phyloP scores from a whole-genome alignment of 2,113 vertebrate genomes.

The Monopterus albus region DNA sequence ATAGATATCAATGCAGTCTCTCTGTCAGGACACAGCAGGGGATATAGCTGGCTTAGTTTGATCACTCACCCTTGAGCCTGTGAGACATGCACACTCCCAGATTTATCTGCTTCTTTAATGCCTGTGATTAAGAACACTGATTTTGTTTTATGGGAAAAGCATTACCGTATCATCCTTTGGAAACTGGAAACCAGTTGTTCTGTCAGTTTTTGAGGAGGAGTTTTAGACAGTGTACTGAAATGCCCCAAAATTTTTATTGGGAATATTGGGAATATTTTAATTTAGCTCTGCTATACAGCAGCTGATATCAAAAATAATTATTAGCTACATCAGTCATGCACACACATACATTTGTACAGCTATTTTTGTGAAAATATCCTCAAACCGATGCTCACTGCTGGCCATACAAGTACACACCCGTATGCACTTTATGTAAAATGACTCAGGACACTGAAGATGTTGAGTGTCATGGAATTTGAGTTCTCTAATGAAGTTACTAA shows the following conservation, averaged over 20 bases:
- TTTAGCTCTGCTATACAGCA: slow-evolving; percentile 23
- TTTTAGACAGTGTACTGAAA: background rate
- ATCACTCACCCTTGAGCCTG: slow-evolving; percentile 18
- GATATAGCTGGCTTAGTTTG: slow-evolving; percentile 55
- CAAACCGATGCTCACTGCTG: too few relatives aligned
- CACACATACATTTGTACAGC: too few relatives aligned
- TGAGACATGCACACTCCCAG: background rate
- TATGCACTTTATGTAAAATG: slow-evolving; percentile 29
- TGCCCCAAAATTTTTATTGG: slow-evolving; percentile 32
- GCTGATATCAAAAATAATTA: slow-evolving; percentile 44
- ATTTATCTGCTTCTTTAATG: slow-evolving; percentile 14
- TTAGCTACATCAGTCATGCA: slow-evolving; percentile 17
- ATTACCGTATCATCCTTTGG: background rate
- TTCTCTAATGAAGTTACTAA: too few relatives aligned
- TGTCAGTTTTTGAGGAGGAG: background rate
- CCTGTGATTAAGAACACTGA: slow-evolving; percentile 25
- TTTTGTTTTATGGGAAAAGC: background rate
- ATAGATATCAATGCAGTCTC: slow-evolving; percentile 69
- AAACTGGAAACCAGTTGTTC: background rate
- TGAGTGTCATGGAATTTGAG: background rate
- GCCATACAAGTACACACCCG: slow-evolving; percentile 15
- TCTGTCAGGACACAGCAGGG: slow-evolving; percentile 49
- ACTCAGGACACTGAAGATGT: slow-evolving; percentile 50
- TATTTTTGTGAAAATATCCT: too few relatives aligned
- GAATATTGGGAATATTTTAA: slow-evolving; percentile 40